Evolutionary conservation across 1,140 invertebrate species (phyloP).

Genomic region (Heliconius hewitsoni): DNA sequence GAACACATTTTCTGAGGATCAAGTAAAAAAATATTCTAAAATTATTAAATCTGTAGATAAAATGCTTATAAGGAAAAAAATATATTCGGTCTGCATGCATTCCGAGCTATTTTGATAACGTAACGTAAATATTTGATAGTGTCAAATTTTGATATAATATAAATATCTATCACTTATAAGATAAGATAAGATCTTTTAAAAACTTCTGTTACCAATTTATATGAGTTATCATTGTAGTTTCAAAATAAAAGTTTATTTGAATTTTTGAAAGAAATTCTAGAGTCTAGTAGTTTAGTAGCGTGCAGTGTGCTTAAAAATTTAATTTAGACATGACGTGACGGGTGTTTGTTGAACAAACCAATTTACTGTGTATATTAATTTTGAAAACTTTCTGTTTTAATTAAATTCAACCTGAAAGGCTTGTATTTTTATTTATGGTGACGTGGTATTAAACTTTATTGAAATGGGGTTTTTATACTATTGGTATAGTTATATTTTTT

Average conservation of each 20-base stretch:
- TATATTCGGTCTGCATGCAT: neutral
- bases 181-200: neutral
- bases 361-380: conserved; percentile 30
- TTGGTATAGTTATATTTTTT: neutral
- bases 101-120: neutral
- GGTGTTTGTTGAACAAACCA: conserved; percentile 29
- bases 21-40: neutral
- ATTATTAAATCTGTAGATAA: neutral
- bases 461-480: neutral
- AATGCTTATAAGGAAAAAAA: neutral
- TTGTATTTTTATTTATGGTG: conserved; percentile 13
- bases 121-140: too few species aligned
- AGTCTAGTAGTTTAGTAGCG: conserved; percentile 9
- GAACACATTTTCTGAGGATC: neutral
- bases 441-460: conserved; percentile 6
- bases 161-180: neutral
- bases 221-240: neutral
- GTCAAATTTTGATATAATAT: neutral
- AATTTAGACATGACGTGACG: conserved; percentile 30
- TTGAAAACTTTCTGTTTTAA: conserved; percentile 31
- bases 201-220: neutral
- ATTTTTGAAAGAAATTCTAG: conserved; percentile 18
- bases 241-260: neutral
- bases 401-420: conserved; percentile 15
- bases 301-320: conserved; percentile 24